Evolutionary conservation across 2,113 vertebrate species (phyloP), one percentile per base, ranked within the genome.

Genomic region (Lycocorax pyrrhopterus): DNA sequence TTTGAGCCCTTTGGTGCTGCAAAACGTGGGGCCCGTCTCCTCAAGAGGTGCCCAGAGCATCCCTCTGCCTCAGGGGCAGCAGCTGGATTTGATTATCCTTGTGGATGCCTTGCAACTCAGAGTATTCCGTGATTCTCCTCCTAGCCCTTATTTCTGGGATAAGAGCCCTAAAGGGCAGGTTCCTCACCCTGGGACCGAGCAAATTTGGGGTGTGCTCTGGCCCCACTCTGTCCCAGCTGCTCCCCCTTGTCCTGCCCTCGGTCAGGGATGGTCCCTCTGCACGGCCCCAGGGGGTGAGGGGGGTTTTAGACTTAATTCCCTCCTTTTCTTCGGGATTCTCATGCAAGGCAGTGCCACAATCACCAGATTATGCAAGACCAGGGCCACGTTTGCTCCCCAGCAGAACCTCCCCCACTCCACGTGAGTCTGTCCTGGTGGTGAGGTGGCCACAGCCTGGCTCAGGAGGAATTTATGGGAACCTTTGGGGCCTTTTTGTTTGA

Each of bases 21-120:
- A 0, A 23, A 53, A 16, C 2, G 0, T 26, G 12, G 21, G 17
- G 11, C 3, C 7, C 17, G 12, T 62, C 51, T 75, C 27, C 53
- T 22, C 18, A 14, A 15, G 27, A 22, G 27, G 12, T 74, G 60
- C 55, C 23, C 63, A 17, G 53, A 43, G 30, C 73, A 64, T 30
- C 60, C 12, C n/a, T 39, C 68, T 67, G 59, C 72, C 37, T 26
- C 23, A 0, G 17, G 35, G 32, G 6, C 49, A 47, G 79, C 33
- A 55, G 39, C 2, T 47, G 81, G 29, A 4, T 6, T 47, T 5
- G 13, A 2, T 35, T 7, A 6, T 43, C 52, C 62, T 32, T 5
- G 7, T 41, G 62, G 52, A 26, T 26, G 44, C 52, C 13, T 21
- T 43, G 20, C 44, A 67, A 14, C 13, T 26, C 26, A 16, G 11